Evolutionary conservation across 2,113 vertebrate species (phyloP).

Genomic region (Diphyllodes magnificus): DNA sequence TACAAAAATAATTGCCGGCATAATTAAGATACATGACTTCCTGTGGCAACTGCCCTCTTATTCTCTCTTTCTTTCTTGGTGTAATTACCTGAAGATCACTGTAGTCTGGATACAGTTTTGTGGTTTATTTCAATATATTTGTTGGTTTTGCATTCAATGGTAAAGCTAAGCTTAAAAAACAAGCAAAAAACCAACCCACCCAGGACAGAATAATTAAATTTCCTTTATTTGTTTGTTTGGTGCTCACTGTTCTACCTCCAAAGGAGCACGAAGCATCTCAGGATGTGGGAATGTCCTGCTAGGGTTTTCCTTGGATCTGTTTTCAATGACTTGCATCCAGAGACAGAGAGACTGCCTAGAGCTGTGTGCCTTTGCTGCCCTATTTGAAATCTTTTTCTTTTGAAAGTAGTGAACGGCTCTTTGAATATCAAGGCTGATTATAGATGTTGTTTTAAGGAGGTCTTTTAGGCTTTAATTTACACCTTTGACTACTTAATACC

Average conservation of each 20-base stretch:
- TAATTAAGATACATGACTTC: neutral
- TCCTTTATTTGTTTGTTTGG: neutral
- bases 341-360: neutral
- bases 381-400: neutral
- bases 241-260: neutral
- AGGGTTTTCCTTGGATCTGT: neutral
- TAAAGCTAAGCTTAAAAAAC: neutral
- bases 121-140: neutral
- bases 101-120: neutral
- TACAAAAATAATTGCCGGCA: neutral
- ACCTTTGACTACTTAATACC: neutral
- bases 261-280: neutral
- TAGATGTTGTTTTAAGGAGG: neutral
- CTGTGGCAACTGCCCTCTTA: neutral
- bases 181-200: neutral
- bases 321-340: neutral
- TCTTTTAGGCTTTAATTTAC: conserved; percentile 11
- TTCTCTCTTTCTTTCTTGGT: neutral
- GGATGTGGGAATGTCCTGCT: neutral
- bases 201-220: neutral
- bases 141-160: neutral
- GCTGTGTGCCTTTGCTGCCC: neutral
- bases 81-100: neutral
- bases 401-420: neutral
- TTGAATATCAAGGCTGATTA: neutral